Percentiles rank a stretch among this genome's conserved stretches.
Evolutionary conservation across 2,888 invertebrate genomes (phyloP).

Genomic region (Cepaea hortensis): DNA sequence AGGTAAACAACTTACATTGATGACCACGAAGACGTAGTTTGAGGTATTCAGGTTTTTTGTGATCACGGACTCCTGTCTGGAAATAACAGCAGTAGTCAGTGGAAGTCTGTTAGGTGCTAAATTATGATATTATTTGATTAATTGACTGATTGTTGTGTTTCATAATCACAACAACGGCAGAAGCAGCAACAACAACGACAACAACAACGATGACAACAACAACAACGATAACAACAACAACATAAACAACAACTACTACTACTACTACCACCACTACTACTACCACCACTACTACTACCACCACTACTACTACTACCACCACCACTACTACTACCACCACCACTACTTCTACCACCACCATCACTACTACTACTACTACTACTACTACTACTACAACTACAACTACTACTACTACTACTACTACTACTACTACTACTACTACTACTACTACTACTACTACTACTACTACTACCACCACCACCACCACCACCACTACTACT

Average conservation of each 20-base stretch:
- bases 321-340: neutral
- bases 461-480: neutral
- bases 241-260: no score
- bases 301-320: neutral
- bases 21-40: slow-evolving; percentile 10
- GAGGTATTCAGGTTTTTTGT: neutral
- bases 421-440: neutral
- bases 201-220: no score
- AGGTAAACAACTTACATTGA: neutral
- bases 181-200: no score
- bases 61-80: neutral
- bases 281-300: neutral
- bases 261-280: neutral
- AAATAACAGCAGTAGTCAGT: neutral
- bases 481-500: neutral
- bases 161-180: no score
- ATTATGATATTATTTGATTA: no score
- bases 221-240: no score
- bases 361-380: neutral
- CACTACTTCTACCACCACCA: neutral
- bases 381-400: neutral
- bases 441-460: neutral
- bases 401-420: neutral
- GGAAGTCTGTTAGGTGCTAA: no score
- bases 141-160: no score